Percentiles rank a stretch among this genome's conserved stretches.
phyloP scores from a whole-genome alignment of 2,113 vertebrate genomes.

The Oryzias celebensis region DNA sequence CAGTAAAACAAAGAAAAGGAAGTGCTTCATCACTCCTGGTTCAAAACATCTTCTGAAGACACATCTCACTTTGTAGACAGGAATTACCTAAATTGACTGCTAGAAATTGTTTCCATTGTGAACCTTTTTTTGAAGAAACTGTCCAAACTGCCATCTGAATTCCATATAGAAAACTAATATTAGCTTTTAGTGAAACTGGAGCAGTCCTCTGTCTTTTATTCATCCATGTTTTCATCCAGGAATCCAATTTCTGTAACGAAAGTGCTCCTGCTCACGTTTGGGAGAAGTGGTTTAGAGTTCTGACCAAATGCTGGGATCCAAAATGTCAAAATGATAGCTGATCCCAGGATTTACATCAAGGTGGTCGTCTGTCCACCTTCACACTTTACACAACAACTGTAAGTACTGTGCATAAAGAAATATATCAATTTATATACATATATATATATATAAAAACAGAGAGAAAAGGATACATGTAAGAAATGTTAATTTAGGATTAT shows the following conservation, averaged over 20 bases:
- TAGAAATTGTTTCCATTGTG: neutral
- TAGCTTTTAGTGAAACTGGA: neutral
- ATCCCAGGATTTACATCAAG: constrained; percentile 18
- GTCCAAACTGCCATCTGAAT: too few relatives aligned
- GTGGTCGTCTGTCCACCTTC: neutral
- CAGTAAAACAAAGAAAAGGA: constrained; percentile 17
- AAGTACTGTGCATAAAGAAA: constrained; percentile 59
- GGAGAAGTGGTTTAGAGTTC: constrained; percentile 17
- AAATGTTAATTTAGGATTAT: constrained; percentile 22
- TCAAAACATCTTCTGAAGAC: constrained; percentile 30
- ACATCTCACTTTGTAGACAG: constrained; percentile 34
- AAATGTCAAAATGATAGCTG: constrained; percentile 16
- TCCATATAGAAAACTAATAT: too few relatives aligned
- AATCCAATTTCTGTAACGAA: constrained; percentile 21
- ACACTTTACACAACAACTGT: constrained; percentile 28
- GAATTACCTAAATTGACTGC: neutral
- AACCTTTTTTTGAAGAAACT: too few relatives aligned
- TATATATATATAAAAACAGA: constrained; percentile 39
- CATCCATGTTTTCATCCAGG: constrained; percentile 15
- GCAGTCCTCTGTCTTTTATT: constrained; percentile 3
- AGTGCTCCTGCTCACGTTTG: constrained; percentile 36
- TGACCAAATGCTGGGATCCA: constrained; percentile 3
- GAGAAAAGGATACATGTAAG: constrained; percentile 10
- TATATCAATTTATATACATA: constrained; percentile 45
- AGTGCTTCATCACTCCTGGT: constrained; percentile 25